Evolutionary conservation across 2,888 invertebrate species (phyloP).

Genomic region (Philopedon plagiatum): DNA sequence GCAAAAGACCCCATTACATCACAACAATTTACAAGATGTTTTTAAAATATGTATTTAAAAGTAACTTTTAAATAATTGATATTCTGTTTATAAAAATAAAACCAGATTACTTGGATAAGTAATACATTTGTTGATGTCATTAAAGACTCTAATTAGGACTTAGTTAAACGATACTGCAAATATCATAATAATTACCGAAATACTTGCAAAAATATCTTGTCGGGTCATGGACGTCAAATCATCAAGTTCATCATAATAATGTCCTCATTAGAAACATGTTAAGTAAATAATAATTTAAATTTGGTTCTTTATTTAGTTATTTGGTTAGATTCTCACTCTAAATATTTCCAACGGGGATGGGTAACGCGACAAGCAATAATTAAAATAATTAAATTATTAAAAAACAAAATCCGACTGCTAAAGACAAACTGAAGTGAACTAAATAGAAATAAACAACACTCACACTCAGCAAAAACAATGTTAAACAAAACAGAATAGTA

Average conservation of each 20-base stretch:
- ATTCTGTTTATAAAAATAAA: neutral
- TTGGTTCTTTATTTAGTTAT: neutral
- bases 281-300: neutral
- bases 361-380: too few relatives aligned
- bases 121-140: slow-evolving; percentile 13
- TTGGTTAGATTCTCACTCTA: too few relatives aligned
- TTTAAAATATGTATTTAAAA: neutral
- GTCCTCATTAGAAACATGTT: too few relatives aligned
- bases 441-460: too few relatives aligned
- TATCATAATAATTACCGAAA: slow-evolving; percentile 7
- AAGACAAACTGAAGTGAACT: too few relatives aligned
- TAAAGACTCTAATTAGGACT: neutral
- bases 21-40: too few relatives aligned
- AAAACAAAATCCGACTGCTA: too few relatives aligned
- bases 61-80: neutral
- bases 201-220: slow-evolving; percentile 3
- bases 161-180: neutral
- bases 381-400: too few relatives aligned
- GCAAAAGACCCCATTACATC: too few relatives aligned
- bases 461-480: too few relatives aligned
- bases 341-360: too few relatives aligned
- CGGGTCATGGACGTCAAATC: neutral
- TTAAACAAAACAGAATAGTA: too few relatives aligned
- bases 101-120: slow-evolving; percentile 7
- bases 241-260: neutral